Conservation (phyloP, 2,888 invertebrate species). For the Cactoblastis cactorum region DNA sequence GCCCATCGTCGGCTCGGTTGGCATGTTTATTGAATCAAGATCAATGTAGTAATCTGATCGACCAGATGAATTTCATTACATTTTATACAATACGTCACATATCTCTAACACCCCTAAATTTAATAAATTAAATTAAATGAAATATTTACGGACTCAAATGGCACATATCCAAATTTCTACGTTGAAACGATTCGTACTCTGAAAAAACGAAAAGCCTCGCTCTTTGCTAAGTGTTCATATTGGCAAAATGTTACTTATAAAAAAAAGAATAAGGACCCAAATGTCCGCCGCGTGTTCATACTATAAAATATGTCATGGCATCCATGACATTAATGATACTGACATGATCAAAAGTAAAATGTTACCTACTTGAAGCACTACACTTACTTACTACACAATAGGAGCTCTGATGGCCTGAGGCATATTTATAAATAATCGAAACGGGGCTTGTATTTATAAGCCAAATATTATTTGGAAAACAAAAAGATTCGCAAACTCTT, state of each 20-base stretch:
- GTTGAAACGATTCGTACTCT: neutral
- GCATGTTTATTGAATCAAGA: too few species aligned
- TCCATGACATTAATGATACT: neutral
- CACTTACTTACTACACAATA: too few species aligned
- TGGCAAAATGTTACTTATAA: conserved; percentile 39
- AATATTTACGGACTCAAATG: neutral
- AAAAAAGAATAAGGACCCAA: conserved; percentile 16
- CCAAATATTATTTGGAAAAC: too few species aligned
- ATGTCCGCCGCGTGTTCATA: conserved; percentile 25
- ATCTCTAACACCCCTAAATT: neutral
- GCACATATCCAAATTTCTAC: neutral
- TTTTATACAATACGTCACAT: neutral
- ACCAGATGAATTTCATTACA: too few species aligned
- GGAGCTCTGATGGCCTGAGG: too few species aligned
- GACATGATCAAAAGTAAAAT: neutral
- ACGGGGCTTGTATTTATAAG: too few species aligned
- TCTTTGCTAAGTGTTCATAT: conserved; percentile 43
- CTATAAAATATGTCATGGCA: neutral
- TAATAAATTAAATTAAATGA: neutral
- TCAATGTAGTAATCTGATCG: too few species aligned
- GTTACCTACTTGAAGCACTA: too few species aligned
- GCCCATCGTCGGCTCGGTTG: too few species aligned
- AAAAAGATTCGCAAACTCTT: too few species aligned
- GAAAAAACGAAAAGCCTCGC: conserved; percentile 35
- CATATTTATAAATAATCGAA: too few species aligned